phyloP scores from a whole-genome alignment of 2,888 invertebrate genomes.

The Catonia carolina region DNA sequence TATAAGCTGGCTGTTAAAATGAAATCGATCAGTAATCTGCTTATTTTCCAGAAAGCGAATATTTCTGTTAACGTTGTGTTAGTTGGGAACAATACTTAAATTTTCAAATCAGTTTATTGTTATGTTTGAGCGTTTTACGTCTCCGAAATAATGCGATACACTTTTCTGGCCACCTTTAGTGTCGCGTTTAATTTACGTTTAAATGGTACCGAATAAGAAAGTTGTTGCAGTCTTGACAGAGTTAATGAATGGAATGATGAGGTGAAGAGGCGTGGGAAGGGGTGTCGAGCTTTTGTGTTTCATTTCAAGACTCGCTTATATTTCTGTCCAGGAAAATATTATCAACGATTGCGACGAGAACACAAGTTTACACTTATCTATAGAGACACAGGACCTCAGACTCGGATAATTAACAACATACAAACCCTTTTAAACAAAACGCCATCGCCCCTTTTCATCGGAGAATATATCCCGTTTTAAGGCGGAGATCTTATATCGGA shows the following conservation, averaged over 20 bases:
- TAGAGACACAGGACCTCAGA: constrained; percentile 13
- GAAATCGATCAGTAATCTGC: no score
- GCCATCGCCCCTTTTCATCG: background rate
- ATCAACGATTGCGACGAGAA: constrained; percentile 9
- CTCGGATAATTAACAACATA: constrained; percentile 19
- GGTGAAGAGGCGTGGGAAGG: background rate
- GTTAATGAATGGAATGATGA: constrained; percentile 12
- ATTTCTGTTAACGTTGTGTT: no score
- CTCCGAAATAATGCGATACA: no score
- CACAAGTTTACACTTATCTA: constrained; percentile 22
- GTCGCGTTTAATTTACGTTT: constrained; percentile 10
- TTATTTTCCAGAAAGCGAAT: no score
- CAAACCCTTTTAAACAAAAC: constrained; percentile 21
- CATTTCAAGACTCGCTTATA: background rate
- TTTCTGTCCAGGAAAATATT: constrained; percentile 15
- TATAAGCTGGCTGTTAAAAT: no score
- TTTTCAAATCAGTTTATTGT: no score
- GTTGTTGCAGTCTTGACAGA: constrained; percentile 8
- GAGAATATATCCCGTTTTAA: constrained; percentile 8
- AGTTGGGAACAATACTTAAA: no score
- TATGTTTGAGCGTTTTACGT: no score
- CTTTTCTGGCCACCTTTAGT: no score
- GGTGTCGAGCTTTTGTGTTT: background rate
- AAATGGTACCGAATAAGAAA: constrained; percentile 8
- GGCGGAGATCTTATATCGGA: constrained; percentile 21